Percentiles rank a stretch among this genome's conserved stretches.
phyloP scores from a whole-genome alignment of 2,797 vertebrate species.

The Chelon labrosus region DNA sequence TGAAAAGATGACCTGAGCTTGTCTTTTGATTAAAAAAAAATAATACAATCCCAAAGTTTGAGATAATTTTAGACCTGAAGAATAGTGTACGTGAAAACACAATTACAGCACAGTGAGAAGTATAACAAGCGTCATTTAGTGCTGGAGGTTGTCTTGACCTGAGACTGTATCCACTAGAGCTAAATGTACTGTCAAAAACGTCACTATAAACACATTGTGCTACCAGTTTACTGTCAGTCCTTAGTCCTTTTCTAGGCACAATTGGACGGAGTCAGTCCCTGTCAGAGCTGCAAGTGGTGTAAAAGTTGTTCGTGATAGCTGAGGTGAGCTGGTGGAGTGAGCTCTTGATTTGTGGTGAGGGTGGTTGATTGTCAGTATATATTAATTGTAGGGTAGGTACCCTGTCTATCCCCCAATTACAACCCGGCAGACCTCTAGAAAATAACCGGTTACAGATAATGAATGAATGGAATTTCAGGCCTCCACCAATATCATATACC shows the following conservation, averaged over 20 bases:
- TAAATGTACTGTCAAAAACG: background rate
- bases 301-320: constrained; percentile 12
- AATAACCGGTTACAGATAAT: too few relatives aligned
- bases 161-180: too few relatives aligned
- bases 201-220: background rate
- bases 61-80: background rate
- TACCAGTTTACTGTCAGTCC: background rate
- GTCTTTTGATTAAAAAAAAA: constrained; percentile 8
- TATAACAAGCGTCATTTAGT: background rate
- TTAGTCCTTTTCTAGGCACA: background rate
- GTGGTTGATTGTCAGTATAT: background rate
- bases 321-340: background rate
- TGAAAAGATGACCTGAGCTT: constrained; percentile 11
- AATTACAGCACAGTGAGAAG: background rate
- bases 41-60: background rate
- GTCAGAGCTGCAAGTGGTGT: constrained; percentile 13
- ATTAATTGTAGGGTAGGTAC: too few relatives aligned
- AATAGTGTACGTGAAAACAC: background rate
- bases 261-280: background rate
- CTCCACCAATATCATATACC: too few relatives aligned
- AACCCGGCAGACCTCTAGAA: background rate
- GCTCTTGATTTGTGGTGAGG: background rate
- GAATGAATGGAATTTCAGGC: too few relatives aligned
- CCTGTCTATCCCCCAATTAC: too few relatives aligned
- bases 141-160: background rate